These are phyloP conservation scores for Knipowitschia caucasica DNA, from an alignment of 2,797 vertebrate species.

Conservation along the genomic window DNA sequence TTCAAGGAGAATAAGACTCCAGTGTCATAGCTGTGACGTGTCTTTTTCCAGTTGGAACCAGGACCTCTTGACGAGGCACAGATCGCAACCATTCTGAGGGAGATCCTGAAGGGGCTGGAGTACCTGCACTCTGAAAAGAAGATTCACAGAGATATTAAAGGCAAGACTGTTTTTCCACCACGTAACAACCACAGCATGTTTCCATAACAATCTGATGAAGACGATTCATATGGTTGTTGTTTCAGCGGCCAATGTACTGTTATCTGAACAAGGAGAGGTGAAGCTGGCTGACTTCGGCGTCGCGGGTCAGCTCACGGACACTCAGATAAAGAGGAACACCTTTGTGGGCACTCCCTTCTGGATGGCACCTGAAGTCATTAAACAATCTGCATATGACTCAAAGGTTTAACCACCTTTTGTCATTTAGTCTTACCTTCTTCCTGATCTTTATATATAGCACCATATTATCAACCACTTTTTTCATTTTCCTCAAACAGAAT, in stretches of 20 bases:
- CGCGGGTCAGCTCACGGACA: conserved; percentile 94
- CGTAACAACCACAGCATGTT: not conserved
- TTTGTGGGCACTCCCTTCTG: conserved; percentile 98
- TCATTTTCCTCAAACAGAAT: conserved; percentile 39
- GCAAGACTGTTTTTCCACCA: conserved; percentile 54
- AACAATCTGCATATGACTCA: conserved; percentile 95
- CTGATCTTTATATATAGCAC: not conserved
- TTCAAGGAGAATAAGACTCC: not conserved
- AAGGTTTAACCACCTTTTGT: conserved; percentile 71
- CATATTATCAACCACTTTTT: not conserved
- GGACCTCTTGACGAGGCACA: conserved; percentile 92
- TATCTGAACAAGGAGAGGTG: conserved; percentile 95
- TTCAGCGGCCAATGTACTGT: conserved; percentile 85
- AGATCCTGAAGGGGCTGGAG: conserved; percentile 96
- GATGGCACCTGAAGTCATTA: conserved; percentile 99
- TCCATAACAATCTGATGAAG: not conserved
- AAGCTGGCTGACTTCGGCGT: conserved; percentile 98
- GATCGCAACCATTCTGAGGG: conserved; percentile 94
- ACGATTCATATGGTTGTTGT: not conserved
- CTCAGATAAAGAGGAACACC: conserved; percentile 97
- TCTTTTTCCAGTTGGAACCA: conserved; percentile 83
- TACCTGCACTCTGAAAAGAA: conserved; percentile 99
- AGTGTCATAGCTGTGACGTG: not conserved
- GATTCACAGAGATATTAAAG: conserved; percentile 99
- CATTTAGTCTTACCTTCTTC: not conserved